Percentiles rank a stretch among this genome's conserved stretches.
These are phyloP conservation scores for Entomobrya proxima DNA, from an alignment of 2,888 invertebrate genomes.

Conservation along the genomic window DNA sequence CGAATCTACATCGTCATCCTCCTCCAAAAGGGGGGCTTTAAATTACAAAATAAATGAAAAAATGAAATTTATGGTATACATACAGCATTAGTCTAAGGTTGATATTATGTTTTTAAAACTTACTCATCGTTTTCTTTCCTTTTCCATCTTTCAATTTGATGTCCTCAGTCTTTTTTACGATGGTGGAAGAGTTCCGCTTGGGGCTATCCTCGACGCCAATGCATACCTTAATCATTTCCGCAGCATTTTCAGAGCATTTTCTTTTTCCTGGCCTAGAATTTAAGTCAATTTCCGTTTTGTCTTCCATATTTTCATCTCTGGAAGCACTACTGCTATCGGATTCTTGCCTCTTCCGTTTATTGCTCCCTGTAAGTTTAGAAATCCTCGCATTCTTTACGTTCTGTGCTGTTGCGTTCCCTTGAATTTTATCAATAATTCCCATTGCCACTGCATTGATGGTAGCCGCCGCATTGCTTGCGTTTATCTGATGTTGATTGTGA, in stretches of 20 bases:
- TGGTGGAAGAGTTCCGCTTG: slow-evolving; percentile 72
- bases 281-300: slow-evolving; percentile 76
- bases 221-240: slow-evolving; percentile 81
- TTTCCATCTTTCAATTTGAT: slow-evolving; percentile 68
- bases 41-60: no score
- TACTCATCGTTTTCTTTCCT: slow-evolving; percentile 70
- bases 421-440: slow-evolving; percentile 66
- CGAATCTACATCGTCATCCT: slow-evolving; percentile 74
- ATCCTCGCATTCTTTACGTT: slow-evolving; percentile 50
- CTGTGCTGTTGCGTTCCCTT: slow-evolving; percentile 50
- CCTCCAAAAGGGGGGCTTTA: slow-evolving; percentile 72
- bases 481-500: slow-evolving; percentile 54
- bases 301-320: slow-evolving; percentile 79
- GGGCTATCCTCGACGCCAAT: slow-evolving; percentile 79
- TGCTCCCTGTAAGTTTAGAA: slow-evolving; percentile 48
- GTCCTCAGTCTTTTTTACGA: slow-evolving; percentile 73
- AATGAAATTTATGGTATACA: slow-evolving; percentile 25
- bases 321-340: slow-evolving; percentile 85
- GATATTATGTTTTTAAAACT: slow-evolving; percentile 16
- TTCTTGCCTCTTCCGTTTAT: slow-evolving; percentile 87
- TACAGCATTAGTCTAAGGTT: neutral
- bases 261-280: slow-evolving; percentile 80
- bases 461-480: slow-evolving; percentile 59
- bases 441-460: slow-evolving; percentile 59
- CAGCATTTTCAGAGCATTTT: slow-evolving; percentile 82